These are phyloP conservation scores for Zosterops borbonicus DNA, from an alignment of 2,113 vertebrate species.

Conservation along the genomic window DNA sequence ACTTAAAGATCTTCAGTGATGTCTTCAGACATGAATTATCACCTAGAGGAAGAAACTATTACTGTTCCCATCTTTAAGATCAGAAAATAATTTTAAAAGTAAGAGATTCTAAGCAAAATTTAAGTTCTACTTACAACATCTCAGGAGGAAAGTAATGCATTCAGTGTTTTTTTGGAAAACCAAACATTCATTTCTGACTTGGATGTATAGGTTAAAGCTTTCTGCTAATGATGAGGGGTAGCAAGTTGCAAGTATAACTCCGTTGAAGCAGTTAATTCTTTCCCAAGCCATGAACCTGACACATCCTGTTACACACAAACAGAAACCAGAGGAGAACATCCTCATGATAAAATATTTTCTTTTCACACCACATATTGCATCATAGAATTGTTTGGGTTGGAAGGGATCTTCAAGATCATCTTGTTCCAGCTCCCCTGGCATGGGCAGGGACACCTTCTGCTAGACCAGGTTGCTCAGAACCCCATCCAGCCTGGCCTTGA, in stretches of 20 bases:
- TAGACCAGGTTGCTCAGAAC: not conserved
- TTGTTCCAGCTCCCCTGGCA: not conserved
- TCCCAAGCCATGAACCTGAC: not conserved
- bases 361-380: not conserved
- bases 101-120: not conserved
- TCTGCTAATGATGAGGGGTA: not conserved
- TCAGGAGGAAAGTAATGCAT: not conserved
- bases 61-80: not conserved
- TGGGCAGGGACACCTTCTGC: not conserved
- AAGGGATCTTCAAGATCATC: not conserved
- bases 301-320: not conserved
- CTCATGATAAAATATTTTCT: not conserved
- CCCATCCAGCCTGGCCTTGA: not conserved
- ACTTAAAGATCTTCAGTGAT: not conserved
- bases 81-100: not conserved
- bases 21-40: not conserved
- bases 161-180: not conserved
- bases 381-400: not conserved
- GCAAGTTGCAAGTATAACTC: not conserved
- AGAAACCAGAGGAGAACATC: not conserved
- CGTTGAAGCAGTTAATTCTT: not conserved
- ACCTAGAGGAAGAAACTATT: not conserved
- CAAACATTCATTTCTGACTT: not conserved
- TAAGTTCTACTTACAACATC: not conserved
- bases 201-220: not conserved